Evolutionary conservation across 2,888 invertebrate species (phyloP).

Genomic region (Kryphioiulus occultus): DNA sequence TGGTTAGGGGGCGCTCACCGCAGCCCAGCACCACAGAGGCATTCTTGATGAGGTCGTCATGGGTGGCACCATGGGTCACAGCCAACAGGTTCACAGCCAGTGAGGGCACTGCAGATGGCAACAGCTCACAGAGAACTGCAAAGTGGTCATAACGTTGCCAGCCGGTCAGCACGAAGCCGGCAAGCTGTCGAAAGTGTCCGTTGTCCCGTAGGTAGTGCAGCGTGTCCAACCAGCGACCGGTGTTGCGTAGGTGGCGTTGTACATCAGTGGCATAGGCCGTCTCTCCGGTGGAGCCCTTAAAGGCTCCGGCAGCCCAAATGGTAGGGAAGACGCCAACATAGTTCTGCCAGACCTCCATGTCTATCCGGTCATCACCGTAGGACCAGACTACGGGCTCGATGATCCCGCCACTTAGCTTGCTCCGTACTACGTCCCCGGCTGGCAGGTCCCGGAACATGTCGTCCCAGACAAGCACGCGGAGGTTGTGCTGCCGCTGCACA

Average conservation of each 20-base stretch:
- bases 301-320: slow-evolving; percentile 84
- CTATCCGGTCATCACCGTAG: slow-evolving; percentile 66
- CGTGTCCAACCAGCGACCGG: slow-evolving; percentile 74
- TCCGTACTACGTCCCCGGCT: slow-evolving; percentile 63
- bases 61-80: neutral
- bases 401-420: slow-evolving; percentile 64
- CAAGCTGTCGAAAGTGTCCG: slow-evolving; percentile 64
- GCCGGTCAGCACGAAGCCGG: slow-evolving; percentile 74
- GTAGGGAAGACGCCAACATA: slow-evolving; percentile 73
- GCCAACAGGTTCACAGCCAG: slow-evolving; percentile 68
- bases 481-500: slow-evolving; percentile 61
- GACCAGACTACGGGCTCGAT: slow-evolving; percentile 78
- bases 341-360: slow-evolving; percentile 65
- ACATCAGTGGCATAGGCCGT: slow-evolving; percentile 74
- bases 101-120: slow-evolving; percentile 73
- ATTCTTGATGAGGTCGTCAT: neutral
- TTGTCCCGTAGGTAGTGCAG: slow-evolving; percentile 65
- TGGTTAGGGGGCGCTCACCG: too few species aligned
- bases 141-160: slow-evolving; percentile 77
- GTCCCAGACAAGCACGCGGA: slow-evolving; percentile 79
- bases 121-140: slow-evolving; percentile 73
- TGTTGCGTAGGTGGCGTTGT: slow-evolving; percentile 74
- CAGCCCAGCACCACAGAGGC: too few species aligned
- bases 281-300: slow-evolving; percentile 84
- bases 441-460: slow-evolving; percentile 75